These are phyloP conservation scores for Ophioninae sp. DNA, from an alignment of 2,888 invertebrate species.

Conservation along the genomic window DNA sequence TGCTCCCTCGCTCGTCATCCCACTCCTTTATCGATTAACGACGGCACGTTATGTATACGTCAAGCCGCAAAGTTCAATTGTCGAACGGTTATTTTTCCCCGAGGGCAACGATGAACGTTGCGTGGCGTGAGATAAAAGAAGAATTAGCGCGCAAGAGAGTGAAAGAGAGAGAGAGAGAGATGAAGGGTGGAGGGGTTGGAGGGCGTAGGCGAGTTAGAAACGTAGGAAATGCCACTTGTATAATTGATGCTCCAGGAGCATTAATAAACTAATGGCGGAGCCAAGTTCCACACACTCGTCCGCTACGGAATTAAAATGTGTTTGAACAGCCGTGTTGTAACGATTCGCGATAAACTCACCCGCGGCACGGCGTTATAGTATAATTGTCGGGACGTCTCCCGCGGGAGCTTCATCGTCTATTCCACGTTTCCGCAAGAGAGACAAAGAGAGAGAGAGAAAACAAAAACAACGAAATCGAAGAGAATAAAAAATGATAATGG, in stretches of 20 bases:
- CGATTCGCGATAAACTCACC: constrained; percentile 53
- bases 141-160: constrained; percentile 28
- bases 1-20: constrained; percentile 1
- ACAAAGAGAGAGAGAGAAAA: background rate
- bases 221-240: constrained; percentile 46
- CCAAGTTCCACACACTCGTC: constrained; percentile 35
- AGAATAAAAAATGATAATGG: background rate
- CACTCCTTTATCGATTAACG: constrained; percentile 29
- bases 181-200: background rate
- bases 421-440: constrained; percentile 20
- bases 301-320: constrained; percentile 52
- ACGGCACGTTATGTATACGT: background rate
- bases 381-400: constrained; percentile 50
- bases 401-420: constrained; percentile 40
- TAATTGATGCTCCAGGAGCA: constrained; percentile 54
- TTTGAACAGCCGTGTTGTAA: constrained; percentile 57
- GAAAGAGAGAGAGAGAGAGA: background rate
- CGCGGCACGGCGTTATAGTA: constrained; percentile 33
- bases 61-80: constrained; percentile 41
- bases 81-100: constrained; percentile 53
- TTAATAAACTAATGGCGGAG: constrained; percentile 56
- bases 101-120: constrained; percentile 39
- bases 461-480: background rate
- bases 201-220: background rate
- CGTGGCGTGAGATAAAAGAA: constrained; percentile 52